Evolutionary conservation across 1,140 invertebrate species (phyloP).

Genomic region (Heliconius nattereri): DNA sequence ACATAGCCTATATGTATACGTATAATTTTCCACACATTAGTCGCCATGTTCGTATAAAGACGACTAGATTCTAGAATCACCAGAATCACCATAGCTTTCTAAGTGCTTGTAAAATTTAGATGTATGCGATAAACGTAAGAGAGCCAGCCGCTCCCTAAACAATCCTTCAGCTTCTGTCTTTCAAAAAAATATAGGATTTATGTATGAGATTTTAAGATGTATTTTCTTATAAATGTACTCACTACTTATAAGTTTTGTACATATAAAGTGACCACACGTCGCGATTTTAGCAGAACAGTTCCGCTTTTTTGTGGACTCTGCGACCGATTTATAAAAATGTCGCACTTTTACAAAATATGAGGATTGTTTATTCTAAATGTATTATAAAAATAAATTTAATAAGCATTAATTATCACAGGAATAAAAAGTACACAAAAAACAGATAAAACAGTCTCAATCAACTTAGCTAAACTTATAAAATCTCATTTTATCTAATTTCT

Average conservation of each 20-base stretch:
- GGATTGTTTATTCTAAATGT: too few relatives aligned
- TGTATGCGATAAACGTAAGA: constrained; percentile 30
- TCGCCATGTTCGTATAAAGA: background rate
- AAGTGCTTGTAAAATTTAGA: constrained; percentile 42
- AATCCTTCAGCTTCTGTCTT: background rate
- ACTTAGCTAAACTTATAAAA: too few relatives aligned
- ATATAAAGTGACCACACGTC: constrained; percentile 12
- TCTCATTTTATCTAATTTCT: too few relatives aligned
- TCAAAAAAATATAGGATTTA: background rate
- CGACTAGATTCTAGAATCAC: background rate
- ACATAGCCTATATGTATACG: background rate
- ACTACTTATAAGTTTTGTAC: constrained; percentile 1
- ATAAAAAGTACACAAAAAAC: too few relatives aligned
- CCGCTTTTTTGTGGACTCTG: too few relatives aligned
- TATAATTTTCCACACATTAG: constrained; percentile 16
- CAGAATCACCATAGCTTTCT: constrained; percentile 40
- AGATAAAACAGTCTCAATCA: too few relatives aligned
- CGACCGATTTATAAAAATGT: too few relatives aligned
- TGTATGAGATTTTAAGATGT: background rate
- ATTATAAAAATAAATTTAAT: too few relatives aligned
- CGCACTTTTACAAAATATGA: too few relatives aligned
- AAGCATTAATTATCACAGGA: too few relatives aligned
- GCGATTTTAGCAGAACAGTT: too few relatives aligned
- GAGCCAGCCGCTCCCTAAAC: constrained; percentile 28
- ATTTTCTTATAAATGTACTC: background rate